Evolutionary conservation across 2,113 vertebrate genomes (phyloP).

Genomic region (Stigmatopora nigra): DNA sequence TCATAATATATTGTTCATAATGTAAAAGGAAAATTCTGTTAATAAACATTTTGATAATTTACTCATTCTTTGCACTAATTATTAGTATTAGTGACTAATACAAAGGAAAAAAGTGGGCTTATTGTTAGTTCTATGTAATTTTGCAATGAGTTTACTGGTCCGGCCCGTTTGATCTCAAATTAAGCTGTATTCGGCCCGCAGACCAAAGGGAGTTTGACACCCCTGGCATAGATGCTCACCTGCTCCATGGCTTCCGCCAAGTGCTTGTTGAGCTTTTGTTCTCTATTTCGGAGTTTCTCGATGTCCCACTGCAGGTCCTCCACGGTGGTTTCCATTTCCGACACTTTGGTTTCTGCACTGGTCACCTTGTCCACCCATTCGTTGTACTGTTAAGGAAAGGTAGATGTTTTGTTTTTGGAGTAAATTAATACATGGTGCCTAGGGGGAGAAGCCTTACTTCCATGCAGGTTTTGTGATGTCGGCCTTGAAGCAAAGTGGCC

Average conservation of each 20-base stretch:
- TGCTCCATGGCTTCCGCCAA: conserved; percentile 87
- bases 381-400: conserved; percentile 69
- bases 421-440: too few relatives aligned
- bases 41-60: too few relatives aligned
- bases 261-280: conserved; percentile 89
- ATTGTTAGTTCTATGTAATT: too few relatives aligned
- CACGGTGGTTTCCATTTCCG: conserved; percentile 90
- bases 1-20: too few relatives aligned
- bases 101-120: too few relatives aligned
- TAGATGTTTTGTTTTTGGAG: neutral
- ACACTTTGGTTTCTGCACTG: conserved; percentile 86
- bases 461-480: conserved; percentile 85
- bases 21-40: too few relatives aligned
- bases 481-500: conserved; percentile 80
- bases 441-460: conserved; percentile 66
- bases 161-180: too few relatives aligned
- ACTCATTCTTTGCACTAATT: too few relatives aligned
- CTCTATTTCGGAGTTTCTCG: conserved; percentile 85
- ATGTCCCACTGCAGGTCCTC: conserved; percentile 94
- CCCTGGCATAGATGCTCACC: conserved; percentile 56
- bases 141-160: too few relatives aligned
- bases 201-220: too few relatives aligned
- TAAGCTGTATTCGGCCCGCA: too few relatives aligned
- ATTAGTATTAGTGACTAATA: too few relatives aligned
- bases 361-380: conserved; percentile 89